Evolutionary conservation across 2,888 invertebrate species (phyloP).

Genomic region (Crepidodera aurea): DNA sequence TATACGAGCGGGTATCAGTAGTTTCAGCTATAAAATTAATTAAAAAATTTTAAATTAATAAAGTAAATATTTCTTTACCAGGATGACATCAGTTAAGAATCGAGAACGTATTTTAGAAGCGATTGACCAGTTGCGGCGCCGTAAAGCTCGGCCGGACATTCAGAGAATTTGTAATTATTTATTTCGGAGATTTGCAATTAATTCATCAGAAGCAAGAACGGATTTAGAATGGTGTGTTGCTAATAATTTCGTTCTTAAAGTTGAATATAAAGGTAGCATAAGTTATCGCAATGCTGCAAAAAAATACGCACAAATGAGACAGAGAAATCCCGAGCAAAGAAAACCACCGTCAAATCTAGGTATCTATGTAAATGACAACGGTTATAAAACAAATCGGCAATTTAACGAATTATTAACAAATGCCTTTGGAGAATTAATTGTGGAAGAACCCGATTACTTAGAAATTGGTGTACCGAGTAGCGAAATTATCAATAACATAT

Average conservation of each 20-base stretch:
- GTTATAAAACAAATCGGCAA: constrained; percentile 48
- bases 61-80: constrained; percentile 26
- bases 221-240: constrained; percentile 79
- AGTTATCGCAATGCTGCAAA: constrained; percentile 85
- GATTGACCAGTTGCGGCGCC: constrained; percentile 82
- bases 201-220: constrained; percentile 72
- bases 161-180: constrained; percentile 85
- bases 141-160: constrained; percentile 86
- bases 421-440: constrained; percentile 75
- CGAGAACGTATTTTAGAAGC: constrained; percentile 82
- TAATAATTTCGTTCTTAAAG: constrained; percentile 79
- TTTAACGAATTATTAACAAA: constrained; percentile 68
- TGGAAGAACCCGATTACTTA: constrained; percentile 75
- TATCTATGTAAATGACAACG: constrained; percentile 39
- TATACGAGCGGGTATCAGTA: background rate
- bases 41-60: constrained; percentile 6
- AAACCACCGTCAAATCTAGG: constrained; percentile 25
- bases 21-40: constrained; percentile 8
- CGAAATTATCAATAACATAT: constrained; percentile 71
- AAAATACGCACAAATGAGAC: constrained; percentile 65
- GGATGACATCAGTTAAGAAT: constrained; percentile 66
- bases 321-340: constrained; percentile 37
- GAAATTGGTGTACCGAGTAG: constrained; percentile 76
- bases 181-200: constrained; percentile 76
- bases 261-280: constrained; percentile 86